Conservation (phyloP, 2,888 invertebrate species). For the Catocala fraxini region DNA sequence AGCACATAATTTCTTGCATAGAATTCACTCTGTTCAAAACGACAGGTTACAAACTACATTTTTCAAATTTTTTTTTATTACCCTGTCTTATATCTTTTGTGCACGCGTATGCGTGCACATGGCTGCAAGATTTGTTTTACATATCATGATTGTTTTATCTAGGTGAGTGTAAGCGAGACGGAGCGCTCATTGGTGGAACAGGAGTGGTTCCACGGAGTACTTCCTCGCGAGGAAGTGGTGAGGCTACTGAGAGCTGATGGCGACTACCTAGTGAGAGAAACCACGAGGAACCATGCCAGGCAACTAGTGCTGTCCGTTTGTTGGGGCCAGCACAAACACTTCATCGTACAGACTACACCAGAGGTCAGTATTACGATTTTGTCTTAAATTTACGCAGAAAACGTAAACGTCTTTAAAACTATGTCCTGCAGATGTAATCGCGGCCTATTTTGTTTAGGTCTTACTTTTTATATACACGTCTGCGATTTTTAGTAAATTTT, state of each 20-base stretch:
- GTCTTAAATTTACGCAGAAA: background rate
- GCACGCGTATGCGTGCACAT: too few relatives aligned
- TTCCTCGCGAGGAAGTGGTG: slow-evolving; percentile 98
- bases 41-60: too few relatives aligned
- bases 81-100: too few relatives aligned
- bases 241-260: slow-evolving; percentile 96
- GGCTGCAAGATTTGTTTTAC: too few relatives aligned
- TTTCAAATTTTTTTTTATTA: too few relatives aligned
- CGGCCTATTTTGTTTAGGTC: too few relatives aligned
- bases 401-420: too few relatives aligned
- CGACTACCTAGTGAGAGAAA: slow-evolving; percentile 97
- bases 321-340: slow-evolving; percentile 98
- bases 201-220: slow-evolving; percentile 99
- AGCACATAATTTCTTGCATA: too few relatives aligned
- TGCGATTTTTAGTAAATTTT: too few relatives aligned
- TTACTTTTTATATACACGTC: too few relatives aligned
- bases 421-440: too few relatives aligned
- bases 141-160: slow-evolving; percentile 14
- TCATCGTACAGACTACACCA: slow-evolving; percentile 97
- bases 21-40: too few relatives aligned
- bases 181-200: slow-evolving; percentile 94
- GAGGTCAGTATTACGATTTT: slow-evolving; percentile 87
- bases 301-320: slow-evolving; percentile 98
- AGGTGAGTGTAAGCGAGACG: slow-evolving; percentile 82
- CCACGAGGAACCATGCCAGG: slow-evolving; percentile 95